Evolutionary conservation across 2,797 vertebrate genomes (phyloP).

Genomic region (Ctenopoma multispine): DNA sequence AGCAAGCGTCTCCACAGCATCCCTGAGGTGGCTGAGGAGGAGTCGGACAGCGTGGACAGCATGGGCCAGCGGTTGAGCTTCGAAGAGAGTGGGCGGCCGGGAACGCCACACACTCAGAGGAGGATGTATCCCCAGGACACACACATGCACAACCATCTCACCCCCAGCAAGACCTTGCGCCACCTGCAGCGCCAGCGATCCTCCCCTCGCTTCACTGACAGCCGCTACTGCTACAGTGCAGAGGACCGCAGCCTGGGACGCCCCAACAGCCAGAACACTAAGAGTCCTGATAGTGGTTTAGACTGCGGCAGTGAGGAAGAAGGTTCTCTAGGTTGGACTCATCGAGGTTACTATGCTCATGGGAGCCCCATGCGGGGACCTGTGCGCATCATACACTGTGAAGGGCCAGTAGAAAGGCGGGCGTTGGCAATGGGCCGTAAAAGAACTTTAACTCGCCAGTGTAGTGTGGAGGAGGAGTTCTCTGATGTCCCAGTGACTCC

Average conservation of each 20-base stretch:
- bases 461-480: constrained; percentile 93
- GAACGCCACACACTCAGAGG: constrained; percentile 73
- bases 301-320: constrained; percentile 98
- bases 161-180: constrained; percentile 69
- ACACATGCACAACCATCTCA: constrained; percentile 70
- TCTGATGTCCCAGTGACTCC: constrained; percentile 75
- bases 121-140: constrained; percentile 77
- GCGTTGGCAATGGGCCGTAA: constrained; percentile 89
- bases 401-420: constrained; percentile 83
- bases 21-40: constrained; percentile 96
- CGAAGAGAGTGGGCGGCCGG: constrained; percentile 74
- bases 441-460: constrained; percentile 91
- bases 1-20: constrained; percentile 97
- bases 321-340: constrained; percentile 80
- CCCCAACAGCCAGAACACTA: constrained; percentile 85
- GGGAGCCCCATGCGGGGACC: constrained; percentile 76
- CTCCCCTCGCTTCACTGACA: constrained; percentile 81
- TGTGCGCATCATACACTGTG: constrained; percentile 83
- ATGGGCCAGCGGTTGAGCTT: constrained; percentile 80
- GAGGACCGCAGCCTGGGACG: constrained; percentile 82
- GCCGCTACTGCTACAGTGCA: constrained; percentile 73
- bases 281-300: constrained; percentile 95
- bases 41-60: constrained; percentile 82
- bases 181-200: constrained; percentile 82
- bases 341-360: constrained; percentile 75